A percentile compares a stretch with the other conserved stretches of the same genome.
These are phyloP conservation scores for Lacerta viridis DNA, from an alignment of 2,797 vertebrate genomes.

Conservation along the genomic window DNA sequence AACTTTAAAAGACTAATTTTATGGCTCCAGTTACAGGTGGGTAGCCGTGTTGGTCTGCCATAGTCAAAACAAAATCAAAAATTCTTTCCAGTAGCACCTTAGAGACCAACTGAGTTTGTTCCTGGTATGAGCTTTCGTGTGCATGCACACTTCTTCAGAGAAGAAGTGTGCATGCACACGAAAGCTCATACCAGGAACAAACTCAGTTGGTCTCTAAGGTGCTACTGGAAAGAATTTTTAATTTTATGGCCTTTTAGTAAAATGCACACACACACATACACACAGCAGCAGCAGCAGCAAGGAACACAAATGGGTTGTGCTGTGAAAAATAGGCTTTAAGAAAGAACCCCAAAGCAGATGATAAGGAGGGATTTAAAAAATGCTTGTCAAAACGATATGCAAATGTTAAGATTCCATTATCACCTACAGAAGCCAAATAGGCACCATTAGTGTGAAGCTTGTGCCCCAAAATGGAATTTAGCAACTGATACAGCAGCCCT, in stretches of 20 bases:
- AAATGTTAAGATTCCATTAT: constrained; percentile 10
- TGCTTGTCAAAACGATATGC: not conserved
- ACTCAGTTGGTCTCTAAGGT: too few relatives aligned
- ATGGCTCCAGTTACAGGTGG: too few relatives aligned
- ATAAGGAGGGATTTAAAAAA: not conserved
- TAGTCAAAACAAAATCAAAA: too few relatives aligned
- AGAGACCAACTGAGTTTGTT: too few relatives aligned
- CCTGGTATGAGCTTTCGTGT: too few relatives aligned
- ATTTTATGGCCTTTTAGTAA: not conserved
- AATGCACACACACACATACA: too few relatives aligned
- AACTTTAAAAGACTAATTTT: not conserved
- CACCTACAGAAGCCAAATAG: not conserved
- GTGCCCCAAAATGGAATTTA: not conserved
- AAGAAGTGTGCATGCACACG: too few relatives aligned
- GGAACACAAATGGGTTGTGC: not conserved
- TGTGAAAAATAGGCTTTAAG: constrained; percentile 19
- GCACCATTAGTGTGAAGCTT: not conserved
- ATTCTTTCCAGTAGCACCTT: too few relatives aligned
- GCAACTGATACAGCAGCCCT: not conserved
- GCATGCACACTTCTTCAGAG: too few relatives aligned
- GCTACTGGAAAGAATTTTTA: too few relatives aligned
- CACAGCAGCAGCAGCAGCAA: not conserved
- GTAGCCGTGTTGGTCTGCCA: too few relatives aligned
- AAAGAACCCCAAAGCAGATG: constrained; percentile 3
- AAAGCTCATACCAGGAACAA: too few relatives aligned